Percentiles rank a stretch among this genome's conserved stretches.
These are phyloP conservation scores for Thaleichthys pacificus DNA, from an alignment of 2,797 vertebrate species.

Conservation along the genomic window DNA sequence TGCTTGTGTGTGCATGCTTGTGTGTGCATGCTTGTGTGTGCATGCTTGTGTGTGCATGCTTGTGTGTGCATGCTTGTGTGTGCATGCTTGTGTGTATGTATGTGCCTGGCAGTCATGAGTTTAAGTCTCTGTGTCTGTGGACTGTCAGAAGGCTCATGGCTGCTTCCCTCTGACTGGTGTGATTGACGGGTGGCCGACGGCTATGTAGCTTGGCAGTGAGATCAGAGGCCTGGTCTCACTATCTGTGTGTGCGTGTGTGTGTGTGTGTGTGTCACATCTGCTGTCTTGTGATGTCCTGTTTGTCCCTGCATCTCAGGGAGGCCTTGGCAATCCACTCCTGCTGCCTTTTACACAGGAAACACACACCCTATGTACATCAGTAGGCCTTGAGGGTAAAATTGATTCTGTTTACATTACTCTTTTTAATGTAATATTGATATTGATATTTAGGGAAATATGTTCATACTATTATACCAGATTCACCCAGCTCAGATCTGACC, in stretches of 20 bases:
- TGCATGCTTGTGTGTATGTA: not conserved
- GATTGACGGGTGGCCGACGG: slow-evolving; percentile 73
- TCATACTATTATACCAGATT: too few species aligned
- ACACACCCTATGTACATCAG: too few species aligned
- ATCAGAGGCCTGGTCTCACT: slow-evolving; percentile 67
- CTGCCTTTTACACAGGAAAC: too few species aligned
- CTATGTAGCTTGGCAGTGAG: slow-evolving; percentile 34
- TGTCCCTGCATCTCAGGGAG: slow-evolving; percentile 67
- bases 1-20: too few species aligned
- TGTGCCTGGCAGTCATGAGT: slow-evolving; percentile 39
- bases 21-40: too few species aligned
- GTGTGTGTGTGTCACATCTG: slow-evolving; percentile 73
- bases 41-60: too few species aligned
- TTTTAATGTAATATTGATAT: too few species aligned
- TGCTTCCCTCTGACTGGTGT: slow-evolving; percentile 59
- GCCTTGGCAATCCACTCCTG: slow-evolving; percentile 67
- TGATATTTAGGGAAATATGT: too few species aligned
- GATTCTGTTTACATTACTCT: too few species aligned
- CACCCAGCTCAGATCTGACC: not conserved
- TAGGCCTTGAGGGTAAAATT: too few species aligned
- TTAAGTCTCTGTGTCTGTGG: slow-evolving; percentile 67
- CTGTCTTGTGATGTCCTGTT: slow-evolving; percentile 74
- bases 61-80: too few species aligned
- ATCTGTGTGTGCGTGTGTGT: not conserved
- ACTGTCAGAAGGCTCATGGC: slow-evolving; percentile 70